phyloP scores from a whole-genome alignment of 1,140 invertebrate species.

The Pogonomyrmex californicus region DNA sequence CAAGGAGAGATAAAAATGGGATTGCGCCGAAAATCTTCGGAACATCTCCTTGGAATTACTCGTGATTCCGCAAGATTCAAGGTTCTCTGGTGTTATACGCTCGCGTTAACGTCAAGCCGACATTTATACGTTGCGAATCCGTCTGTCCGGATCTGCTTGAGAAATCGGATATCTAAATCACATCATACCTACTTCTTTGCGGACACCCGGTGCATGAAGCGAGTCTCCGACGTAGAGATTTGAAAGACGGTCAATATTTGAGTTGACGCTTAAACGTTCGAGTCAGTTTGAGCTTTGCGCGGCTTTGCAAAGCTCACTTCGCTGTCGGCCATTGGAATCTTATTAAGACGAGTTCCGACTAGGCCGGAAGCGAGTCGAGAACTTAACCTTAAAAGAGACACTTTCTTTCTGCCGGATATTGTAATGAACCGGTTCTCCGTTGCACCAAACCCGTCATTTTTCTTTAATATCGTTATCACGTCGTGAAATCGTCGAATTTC shows the following conservation, averaged over 20 bases:
- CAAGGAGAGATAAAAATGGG: background rate
- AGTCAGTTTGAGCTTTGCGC: background rate
- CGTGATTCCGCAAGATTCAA: background rate
- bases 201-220: background rate
- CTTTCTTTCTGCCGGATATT: slow-evolving; percentile 7
- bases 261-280: slow-evolving; percentile 51
- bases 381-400: background rate
- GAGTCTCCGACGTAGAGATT: background rate
- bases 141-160: background rate
- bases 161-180: slow-evolving; percentile 31
- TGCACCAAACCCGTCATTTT: background rate
- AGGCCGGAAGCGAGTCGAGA: background rate
- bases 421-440: background rate
- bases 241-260: slow-evolving; percentile 56
- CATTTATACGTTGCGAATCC: background rate
- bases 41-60: background rate
- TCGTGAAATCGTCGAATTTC: background rate
- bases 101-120: background rate
- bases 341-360: slow-evolving; percentile 28
- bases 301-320: slow-evolving; percentile 21
- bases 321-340: slow-evolving; percentile 34
- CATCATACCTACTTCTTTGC: background rate
- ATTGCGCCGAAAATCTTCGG: background rate
- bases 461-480: background rate
- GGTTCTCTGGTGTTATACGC: background rate